Base-by-base conservation (phyloP, 2,113 vertebrate species). In the Hypanus sabinus region DNA sequence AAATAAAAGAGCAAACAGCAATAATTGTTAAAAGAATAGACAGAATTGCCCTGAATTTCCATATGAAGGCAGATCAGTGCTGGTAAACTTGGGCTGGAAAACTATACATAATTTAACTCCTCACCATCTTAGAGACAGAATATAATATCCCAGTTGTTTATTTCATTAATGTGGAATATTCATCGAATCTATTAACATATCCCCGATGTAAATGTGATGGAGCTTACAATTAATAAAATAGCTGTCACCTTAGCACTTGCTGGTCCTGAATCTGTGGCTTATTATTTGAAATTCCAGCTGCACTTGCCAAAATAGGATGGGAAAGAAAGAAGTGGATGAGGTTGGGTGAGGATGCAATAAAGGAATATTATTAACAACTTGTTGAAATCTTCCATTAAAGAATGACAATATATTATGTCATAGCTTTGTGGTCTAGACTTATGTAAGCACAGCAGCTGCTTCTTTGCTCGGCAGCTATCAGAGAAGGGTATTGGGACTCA, bases 81-180 rank as follows among this genome's bases (percentile, higher is more conserved):
- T 60, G 24, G 55, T 12, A 10, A 85, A 60, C 24, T 85, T 60
- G 55, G 3, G 46, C 22, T 27, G 24, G 55, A 60, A 30, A 85
- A 85, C 12, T 85, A 24, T 57, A 12, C 81, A 85, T 57, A 30
- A 85, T 85, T 85, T 60, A 85, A 60, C 81, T 60, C 46, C 81
- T 60, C 55, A 30, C 10, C 46, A 85, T 30, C 55, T 85, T 57
- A 24, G 80, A 83, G 80, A 83, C 46, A 55, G 46, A 30, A 57
- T 24, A 85, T 30, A 60, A 14, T 85, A 85, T 24, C 24, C 55
- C 24, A 57, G 55, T 30, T 85, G 46, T 85, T 85, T 85, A 27
- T 85, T 85, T 46, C 81, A 85, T 85, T 55, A 60, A 85, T 30
- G 55, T 60, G n/a, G 24, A 85, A 85, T 85, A 85, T 60, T 85